A percentile compares a stretch with the other conserved stretches of the same genome.
These are phyloP conservation scores for Polymixis flavicincta DNA, from an alignment of 2,888 invertebrate species.

Conservation along the genomic window DNA sequence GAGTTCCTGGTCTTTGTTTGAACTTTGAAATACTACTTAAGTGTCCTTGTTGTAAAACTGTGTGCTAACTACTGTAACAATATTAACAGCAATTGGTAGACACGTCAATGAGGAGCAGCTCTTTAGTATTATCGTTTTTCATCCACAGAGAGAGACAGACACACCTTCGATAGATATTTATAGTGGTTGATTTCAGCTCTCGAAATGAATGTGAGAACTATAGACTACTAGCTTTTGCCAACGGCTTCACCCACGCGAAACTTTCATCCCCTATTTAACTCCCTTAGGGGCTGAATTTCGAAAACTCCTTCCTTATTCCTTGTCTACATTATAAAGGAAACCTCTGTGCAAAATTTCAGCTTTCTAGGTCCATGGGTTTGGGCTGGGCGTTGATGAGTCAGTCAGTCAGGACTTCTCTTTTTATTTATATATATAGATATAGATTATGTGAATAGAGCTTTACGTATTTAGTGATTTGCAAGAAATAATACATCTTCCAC, in stretches of 20 bases:
- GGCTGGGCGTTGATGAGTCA: too few species aligned
- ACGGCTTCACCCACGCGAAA: too few species aligned
- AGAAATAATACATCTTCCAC: slow-evolving; percentile 12
- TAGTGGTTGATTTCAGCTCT: neutral
- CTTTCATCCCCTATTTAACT: too few species aligned
- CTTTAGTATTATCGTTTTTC: neutral
- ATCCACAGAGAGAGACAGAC: neutral
- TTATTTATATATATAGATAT: too few species aligned
- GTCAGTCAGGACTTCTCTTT: too few species aligned
- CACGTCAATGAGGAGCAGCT: neutral
- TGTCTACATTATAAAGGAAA: too few species aligned
- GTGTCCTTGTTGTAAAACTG: neutral
- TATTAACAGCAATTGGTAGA: neutral
- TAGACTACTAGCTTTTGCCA: too few species aligned
- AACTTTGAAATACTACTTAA: neutral
- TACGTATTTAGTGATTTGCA: slow-evolving; percentile 15
- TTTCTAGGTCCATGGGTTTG: too few species aligned
- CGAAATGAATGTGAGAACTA: neutral
- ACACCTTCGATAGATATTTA: neutral
- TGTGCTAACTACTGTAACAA: neutral
- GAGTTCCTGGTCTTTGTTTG: too few species aligned
- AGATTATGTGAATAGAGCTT: neutral
- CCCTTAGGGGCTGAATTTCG: too few species aligned
- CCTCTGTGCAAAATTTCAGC: too few species aligned
- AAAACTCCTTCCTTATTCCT: too few species aligned